phyloP scores from a whole-genome alignment of 2,797 vertebrate species.

The Poliocrania exsul region DNA sequence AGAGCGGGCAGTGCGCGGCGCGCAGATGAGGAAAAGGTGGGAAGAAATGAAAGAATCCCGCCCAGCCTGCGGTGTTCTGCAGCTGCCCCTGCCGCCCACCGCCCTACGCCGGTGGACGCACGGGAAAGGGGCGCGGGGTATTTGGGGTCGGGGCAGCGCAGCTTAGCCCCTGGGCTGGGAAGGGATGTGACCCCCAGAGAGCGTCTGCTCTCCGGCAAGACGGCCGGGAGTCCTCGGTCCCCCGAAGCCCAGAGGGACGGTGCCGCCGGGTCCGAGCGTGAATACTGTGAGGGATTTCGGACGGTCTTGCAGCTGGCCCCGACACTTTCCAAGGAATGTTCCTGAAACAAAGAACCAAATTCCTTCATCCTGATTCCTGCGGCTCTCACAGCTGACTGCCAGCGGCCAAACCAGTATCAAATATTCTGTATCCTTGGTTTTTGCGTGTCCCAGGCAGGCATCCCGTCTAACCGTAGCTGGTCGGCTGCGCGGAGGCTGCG shows the following conservation, averaged over 20 bases:
- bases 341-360: constrained; percentile 61
- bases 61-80: background rate
- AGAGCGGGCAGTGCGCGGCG: background rate
- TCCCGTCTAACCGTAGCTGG: background rate
- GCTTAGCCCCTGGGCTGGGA: background rate
- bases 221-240: background rate
- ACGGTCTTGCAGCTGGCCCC: background rate
- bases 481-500: background rate
- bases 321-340: constrained; percentile 48
- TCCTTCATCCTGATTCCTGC: constrained; percentile 38
- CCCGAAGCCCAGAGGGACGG: background rate
- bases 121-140: background rate
- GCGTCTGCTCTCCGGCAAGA: background rate
- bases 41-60: background rate
- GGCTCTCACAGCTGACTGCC: background rate
- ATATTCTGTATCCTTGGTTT: background rate
- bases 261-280: background rate
- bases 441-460: background rate
- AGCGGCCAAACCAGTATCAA: background rate
- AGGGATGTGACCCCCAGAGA: background rate
- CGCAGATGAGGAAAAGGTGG: background rate
- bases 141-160: background rate
- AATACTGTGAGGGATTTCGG: background rate
- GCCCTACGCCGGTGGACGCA: background rate
- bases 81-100: background rate